A percentile compares a stretch with the other conserved stretches of the same genome.
These are phyloP conservation scores for Apis florea DNA, from an alignment of 1,140 invertebrate species.

Conservation along the genomic window DNA sequence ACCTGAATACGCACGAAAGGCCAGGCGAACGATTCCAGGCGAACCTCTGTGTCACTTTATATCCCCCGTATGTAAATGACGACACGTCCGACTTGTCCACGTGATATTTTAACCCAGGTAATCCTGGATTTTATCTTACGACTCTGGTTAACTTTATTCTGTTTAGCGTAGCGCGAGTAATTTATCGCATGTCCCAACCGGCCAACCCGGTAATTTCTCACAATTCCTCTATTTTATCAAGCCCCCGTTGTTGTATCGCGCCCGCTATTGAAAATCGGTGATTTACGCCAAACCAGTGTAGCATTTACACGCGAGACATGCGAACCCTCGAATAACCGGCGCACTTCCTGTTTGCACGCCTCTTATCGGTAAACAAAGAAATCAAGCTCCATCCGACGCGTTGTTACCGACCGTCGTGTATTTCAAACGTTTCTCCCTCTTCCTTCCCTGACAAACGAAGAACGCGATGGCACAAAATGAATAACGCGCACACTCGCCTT, in stretches of 20 bases:
- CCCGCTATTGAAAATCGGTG: neutral
- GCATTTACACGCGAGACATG: neutral
- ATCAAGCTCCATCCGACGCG: neutral
- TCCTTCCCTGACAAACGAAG: no score
- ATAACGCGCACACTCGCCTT: neutral
- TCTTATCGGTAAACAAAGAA: constrained; percentile 32
- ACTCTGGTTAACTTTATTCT: constrained; percentile 25
- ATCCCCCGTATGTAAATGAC: constrained; percentile 27
- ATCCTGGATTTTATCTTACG: constrained; percentile 16
- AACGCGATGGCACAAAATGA: neutral
- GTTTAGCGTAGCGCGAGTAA: neutral
- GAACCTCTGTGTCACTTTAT: constrained; percentile 2
- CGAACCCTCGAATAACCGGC: neutral
- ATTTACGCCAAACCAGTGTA: neutral
- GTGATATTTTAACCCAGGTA: neutral
- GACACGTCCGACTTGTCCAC: constrained; percentile 1
- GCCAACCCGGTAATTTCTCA: constrained; percentile 1
- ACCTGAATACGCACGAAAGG: neutral
- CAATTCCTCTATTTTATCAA: neutral
- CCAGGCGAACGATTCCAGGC: neutral
- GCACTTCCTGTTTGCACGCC: neutral
- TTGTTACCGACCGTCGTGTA: neutral
- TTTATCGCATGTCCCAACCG: neutral
- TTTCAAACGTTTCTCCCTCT: neutral
- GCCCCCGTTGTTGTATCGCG: neutral